phyloP scores from a whole-genome alignment of 2,113 vertebrate species.

The Prolemur simus region DNA sequence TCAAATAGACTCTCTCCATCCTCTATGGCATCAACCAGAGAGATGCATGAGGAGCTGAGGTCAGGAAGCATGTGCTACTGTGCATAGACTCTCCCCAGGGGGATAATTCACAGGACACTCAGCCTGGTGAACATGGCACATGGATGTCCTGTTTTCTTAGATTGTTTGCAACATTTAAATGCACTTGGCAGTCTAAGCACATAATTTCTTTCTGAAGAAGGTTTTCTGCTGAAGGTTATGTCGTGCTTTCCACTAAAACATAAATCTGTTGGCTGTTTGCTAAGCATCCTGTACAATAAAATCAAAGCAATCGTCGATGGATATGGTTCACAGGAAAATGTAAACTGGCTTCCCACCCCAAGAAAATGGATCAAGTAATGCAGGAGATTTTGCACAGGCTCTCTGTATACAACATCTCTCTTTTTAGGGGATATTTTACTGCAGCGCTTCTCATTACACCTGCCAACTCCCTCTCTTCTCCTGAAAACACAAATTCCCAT shows the following conservation, averaged over 20 bases:
- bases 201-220: slow-evolving; percentile 63
- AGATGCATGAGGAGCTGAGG: not conserved
- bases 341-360: slow-evolving; percentile 22
- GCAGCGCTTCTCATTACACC: not conserved
- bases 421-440: slow-evolving; percentile 18
- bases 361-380: not conserved
- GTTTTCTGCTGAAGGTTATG: slow-evolving; percentile 73
- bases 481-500: slow-evolving; percentile 56
- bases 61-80: not conserved
- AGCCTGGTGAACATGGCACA: not conserved
- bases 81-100: not conserved
- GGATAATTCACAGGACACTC: not conserved
- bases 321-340: slow-evolving; percentile 55
- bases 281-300: slow-evolving; percentile 68
- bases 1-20: not conserved
- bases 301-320: slow-evolving; percentile 57
- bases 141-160: slow-evolving; percentile 41
- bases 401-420: not conserved
- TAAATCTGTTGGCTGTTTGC: slow-evolving; percentile 60
- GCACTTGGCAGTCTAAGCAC: slow-evolving; percentile 75
- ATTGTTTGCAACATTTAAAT: slow-evolving; percentile 63
- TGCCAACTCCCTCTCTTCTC: slow-evolving; percentile 46
- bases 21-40: not conserved
- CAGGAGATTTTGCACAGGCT: not conserved
- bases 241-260: slow-evolving; percentile 64